phyloP scores from a whole-genome alignment of 2,888 invertebrate genomes.

The Tuberolachnus salignus region DNA sequence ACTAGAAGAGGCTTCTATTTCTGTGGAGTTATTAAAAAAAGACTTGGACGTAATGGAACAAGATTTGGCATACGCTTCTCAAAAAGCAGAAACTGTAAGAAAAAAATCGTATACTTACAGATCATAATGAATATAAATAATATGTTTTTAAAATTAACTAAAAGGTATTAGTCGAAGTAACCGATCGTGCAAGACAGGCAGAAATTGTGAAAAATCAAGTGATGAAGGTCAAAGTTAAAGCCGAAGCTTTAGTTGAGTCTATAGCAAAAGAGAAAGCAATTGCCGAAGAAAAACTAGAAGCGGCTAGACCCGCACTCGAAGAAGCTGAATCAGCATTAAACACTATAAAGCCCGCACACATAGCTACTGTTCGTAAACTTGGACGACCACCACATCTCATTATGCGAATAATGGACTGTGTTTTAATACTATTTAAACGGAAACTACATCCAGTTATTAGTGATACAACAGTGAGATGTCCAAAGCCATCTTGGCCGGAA shows the following conservation, averaged over 20 bases:
- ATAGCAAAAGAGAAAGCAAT: conserved; percentile 88
- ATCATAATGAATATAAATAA: neutral
- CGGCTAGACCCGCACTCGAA: conserved; percentile 92
- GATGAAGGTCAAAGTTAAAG: conserved; percentile 93
- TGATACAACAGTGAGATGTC: conserved; percentile 81
- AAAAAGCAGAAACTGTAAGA: conserved; percentile 83
- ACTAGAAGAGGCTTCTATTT: conserved; percentile 91
- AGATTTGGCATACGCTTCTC: conserved; percentile 89
- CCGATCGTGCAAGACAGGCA: conserved; percentile 91
- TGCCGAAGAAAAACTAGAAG: conserved; percentile 92
- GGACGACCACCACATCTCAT: conserved; percentile 95
- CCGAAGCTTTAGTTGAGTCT: conserved; percentile 83
- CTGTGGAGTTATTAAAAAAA: conserved; percentile 88
- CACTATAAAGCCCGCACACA: conserved; percentile 96
- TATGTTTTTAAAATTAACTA: neutral
- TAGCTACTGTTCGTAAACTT: conserved; percentile 88
- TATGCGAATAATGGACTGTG: conserved; percentile 98
- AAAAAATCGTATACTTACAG: neutral
- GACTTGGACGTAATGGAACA: conserved; percentile 94
- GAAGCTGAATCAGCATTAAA: conserved; percentile 94
- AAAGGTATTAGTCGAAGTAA: conserved; percentile 78
- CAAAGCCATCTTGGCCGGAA: conserved; percentile 96
- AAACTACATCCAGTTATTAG: conserved; percentile 80
- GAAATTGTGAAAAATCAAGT: conserved; percentile 95
- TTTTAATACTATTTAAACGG: conserved; percentile 88